phyloP scores from a whole-genome alignment of 2,113 vertebrate genomes.

The Tringa solitaria region DNA sequence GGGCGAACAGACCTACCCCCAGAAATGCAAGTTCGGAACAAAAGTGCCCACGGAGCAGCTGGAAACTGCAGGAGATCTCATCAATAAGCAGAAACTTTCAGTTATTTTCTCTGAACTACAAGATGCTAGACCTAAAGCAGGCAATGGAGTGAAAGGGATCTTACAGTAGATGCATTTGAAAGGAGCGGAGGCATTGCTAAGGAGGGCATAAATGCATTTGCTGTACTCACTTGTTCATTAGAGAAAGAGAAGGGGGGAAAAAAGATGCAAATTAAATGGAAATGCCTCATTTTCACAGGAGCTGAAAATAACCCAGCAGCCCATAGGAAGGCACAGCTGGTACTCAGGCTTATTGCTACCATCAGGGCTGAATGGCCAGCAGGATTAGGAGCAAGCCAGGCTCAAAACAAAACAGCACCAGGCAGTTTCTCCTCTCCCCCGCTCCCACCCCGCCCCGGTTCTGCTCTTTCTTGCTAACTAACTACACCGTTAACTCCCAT shows the following conservation, averaged over 20 bases:
- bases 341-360: slow-evolving; percentile 23
- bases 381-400: slow-evolving; percentile 10
- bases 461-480: background rate
- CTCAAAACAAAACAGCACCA: slow-evolving; percentile 22
- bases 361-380: slow-evolving; percentile 27
- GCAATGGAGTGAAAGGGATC: background rate
- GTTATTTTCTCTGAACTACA: background rate
- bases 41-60: background rate
- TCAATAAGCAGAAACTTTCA: background rate
- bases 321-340: slow-evolving; percentile 28
- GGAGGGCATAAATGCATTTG: background rate
- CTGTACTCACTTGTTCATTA: slow-evolving; percentile 37
- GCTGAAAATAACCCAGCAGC: slow-evolving; percentile 6
- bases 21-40: background rate
- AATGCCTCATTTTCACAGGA: slow-evolving; percentile 45
- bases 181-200: background rate
- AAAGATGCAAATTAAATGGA: slow-evolving; percentile 51
- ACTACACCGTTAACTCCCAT: background rate
- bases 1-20: background rate
- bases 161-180: background rate
- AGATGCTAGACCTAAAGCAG: background rate
- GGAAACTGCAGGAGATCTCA: background rate
- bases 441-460: background rate
- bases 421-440: background rate
- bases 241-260: background rate